Evolutionary conservation across 2,888 invertebrate genomes (phyloP).

Genomic region (Conops quadrifasciatus): DNA sequence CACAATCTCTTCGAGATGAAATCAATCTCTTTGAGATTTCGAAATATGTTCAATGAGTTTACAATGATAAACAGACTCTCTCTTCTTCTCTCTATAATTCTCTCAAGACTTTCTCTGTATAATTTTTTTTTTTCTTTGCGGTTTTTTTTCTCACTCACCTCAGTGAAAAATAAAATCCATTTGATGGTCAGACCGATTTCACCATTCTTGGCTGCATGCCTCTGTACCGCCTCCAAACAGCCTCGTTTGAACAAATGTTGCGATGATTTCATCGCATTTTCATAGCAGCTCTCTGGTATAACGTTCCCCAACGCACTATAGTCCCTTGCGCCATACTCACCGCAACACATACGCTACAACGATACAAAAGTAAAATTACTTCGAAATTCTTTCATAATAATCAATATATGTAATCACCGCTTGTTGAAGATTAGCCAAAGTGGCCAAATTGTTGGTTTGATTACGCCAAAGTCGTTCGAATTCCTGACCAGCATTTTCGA

Average conservation of each 20-base stretch:
- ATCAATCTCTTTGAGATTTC: no score
- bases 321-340: conserved; percentile 54
- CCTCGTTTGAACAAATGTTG: conserved; percentile 48
- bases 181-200: conserved; percentile 54
- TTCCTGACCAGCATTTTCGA: conserved; percentile 50
- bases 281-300: conserved; percentile 54
- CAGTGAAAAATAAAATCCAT: conserved; percentile 54
- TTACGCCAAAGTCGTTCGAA: conserved; percentile 53
- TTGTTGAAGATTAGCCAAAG: conserved; percentile 50
- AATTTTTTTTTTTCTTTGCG: no score
- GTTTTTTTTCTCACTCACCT: conserved; percentile 46
- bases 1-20: no score
- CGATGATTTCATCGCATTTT: conserved; percentile 42
- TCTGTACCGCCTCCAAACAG: conserved; percentile 51
- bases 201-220: conserved; percentile 53
- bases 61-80: no score
- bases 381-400: neutral
- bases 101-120: no score
- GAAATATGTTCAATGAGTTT: no score
- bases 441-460: conserved; percentile 44
- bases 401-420: conserved; percentile 44
- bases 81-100: no score
- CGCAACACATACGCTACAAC: conserved; percentile 57
- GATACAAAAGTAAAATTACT: conserved; percentile 32
- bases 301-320: conserved; percentile 50